Base-by-base conservation (phyloP, 2,888 invertebrate genomes). In the Drosophila paramelanica region DNA sequence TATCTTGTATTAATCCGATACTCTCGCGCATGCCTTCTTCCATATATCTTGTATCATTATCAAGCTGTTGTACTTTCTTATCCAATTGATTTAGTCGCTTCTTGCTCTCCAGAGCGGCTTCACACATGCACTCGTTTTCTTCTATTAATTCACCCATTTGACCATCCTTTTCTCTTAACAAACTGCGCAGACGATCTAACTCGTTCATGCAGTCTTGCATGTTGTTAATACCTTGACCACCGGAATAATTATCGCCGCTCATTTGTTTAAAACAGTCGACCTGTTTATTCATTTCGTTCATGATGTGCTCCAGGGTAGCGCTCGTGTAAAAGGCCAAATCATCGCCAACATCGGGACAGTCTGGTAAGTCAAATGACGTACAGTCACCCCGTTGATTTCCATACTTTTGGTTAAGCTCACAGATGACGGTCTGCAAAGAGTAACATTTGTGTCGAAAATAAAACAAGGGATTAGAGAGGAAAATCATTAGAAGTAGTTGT, bases 241-340 rank as follows among this genome's bases (percentile, higher is more conserved):
- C 68, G 2, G 49, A 45, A 33, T 55, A 65, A 14, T 49, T 66
- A 4, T 67, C 41, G 10, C 64, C 39, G 8, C 43, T 79, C 58
- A 78, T 79, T 64, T 68, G 53, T 14, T 65, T 72, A 6, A 80
- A 84, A 8, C 72, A 80, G 13, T 86, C 73, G 0, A 42, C 73
- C 49, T 89, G 88, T 3, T 78, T 81, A 39, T 70, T 74, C 45
- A 91, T 49, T 55, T 92, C 92, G 31, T 88, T 82, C 49, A 81
- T 81, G n/a, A 92, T 91, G 39, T 90, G 88, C 3, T 84, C 70
- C 6, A 92, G 67, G 0, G 91, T 91, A 20, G 80, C 85, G 39
- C 81, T 84, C 1, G 92, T 89, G 36, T 89, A 88, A 45, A 84
- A 82, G 0, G 90, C 81, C 33, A 92, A 74, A 39, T 92, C 91